Conservation (phyloP, 2,797 vertebrate genomes). For the Myotis findleyi region DNA sequence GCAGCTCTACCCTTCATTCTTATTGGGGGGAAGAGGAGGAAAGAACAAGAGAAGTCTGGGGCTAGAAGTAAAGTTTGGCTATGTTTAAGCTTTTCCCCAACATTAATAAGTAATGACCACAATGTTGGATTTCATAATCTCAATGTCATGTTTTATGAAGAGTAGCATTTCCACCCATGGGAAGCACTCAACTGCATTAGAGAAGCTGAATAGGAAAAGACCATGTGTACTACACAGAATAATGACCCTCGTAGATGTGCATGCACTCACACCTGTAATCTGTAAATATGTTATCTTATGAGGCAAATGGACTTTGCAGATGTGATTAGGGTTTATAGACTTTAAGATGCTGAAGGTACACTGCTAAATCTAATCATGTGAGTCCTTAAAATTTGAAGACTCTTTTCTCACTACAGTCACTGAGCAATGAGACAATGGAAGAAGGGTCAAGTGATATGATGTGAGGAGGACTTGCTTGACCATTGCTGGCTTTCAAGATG, state of each 20-base stretch:
- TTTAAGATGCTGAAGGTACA: not conserved
- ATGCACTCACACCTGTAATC: not conserved
- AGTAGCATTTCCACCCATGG: not conserved
- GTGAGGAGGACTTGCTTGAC: not conserved
- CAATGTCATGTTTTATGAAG: not conserved
- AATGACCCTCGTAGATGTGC: not conserved
- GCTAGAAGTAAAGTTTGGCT: not conserved
- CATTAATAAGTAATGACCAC: not conserved
- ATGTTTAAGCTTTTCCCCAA: not conserved
- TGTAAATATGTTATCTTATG: not conserved
- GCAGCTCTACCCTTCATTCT: not conserved
- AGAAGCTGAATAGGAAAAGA: not conserved
- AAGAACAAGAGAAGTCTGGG: not conserved
- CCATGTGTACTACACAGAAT: not conserved
- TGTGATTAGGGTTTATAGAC: not conserved
- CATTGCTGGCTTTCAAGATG: not conserved
- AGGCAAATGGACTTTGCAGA: not conserved
- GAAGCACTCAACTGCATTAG: not conserved
- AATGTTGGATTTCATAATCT: not conserved
- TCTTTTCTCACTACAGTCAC: not conserved
- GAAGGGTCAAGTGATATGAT: not conserved
- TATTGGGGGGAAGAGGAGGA: not conserved
- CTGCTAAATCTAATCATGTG: not conserved
- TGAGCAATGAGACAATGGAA: slow-evolving; percentile 1
- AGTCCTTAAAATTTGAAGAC: not conserved